Evolutionary conservation across 2,113 vertebrate genomes (phyloP).

Genomic region (Halichoeres trimaculatus): DNA sequence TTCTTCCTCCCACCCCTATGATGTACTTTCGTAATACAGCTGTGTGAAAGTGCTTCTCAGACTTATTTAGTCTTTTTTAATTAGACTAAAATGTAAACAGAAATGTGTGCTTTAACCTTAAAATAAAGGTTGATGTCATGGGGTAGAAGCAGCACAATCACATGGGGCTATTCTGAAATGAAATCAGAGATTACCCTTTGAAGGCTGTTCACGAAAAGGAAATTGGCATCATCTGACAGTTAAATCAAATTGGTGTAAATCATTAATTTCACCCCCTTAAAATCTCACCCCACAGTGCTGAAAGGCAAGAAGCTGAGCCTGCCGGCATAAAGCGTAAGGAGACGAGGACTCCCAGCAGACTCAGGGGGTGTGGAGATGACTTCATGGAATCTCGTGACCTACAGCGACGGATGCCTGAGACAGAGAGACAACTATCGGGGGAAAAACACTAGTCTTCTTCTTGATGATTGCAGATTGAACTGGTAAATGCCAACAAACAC

Average conservation of each 20-base stretch:
- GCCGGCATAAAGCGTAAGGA: constrained; percentile 91
- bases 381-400: constrained; percentile 78
- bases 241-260: neutral
- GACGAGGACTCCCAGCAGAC: constrained; percentile 87
- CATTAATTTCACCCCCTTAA: neutral
- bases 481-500: constrained; percentile 83
- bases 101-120: neutral
- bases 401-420: constrained; percentile 88
- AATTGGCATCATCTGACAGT: neutral
- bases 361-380: constrained; percentile 85
- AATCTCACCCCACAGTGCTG: constrained; percentile 84
- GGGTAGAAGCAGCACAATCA: too few species aligned
- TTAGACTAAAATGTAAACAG: neutral
- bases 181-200: neutral
- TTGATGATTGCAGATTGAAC: constrained; percentile 74
- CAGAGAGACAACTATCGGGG: constrained; percentile 83
- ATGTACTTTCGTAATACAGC: too few species aligned
- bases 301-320: constrained; percentile 99
- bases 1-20: too few species aligned
- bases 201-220: neutral
- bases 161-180: neutral
- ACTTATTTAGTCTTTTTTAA: neutral
- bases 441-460: constrained; percentile 84
- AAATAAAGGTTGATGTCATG: too few species aligned
- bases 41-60: too few species aligned